Conservation (phyloP, 2,113 vertebrate genomes). For the Gadus macrocephalus region DNA sequence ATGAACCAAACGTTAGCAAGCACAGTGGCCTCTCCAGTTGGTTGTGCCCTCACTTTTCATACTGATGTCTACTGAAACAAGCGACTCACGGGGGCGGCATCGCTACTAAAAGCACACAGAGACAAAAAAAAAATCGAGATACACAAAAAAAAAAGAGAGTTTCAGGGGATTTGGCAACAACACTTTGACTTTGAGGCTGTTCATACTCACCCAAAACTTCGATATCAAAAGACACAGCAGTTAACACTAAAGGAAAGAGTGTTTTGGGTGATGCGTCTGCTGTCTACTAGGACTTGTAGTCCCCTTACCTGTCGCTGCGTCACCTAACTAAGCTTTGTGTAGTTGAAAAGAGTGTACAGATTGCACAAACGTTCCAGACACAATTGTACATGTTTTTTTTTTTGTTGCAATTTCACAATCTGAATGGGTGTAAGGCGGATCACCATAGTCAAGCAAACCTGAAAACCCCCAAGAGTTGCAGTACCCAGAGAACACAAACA, state of each 20-base stretch:
- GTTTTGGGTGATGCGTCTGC: conserved; percentile 42
- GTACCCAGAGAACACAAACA: conserved; percentile 30
- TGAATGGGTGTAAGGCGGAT: conserved; percentile 8
- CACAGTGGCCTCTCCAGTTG: conserved; percentile 98
- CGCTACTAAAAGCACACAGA: conserved; percentile 99
- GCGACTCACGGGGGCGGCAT: conserved; percentile 99
- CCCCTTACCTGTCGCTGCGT: conserved; percentile 62
- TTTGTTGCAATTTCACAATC: conserved; percentile 1
- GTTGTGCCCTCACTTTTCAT: conserved; percentile 99
- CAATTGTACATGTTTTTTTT: neutral
- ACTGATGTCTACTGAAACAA: conserved; percentile 99
- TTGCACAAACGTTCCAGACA: neutral
- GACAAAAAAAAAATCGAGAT: conserved; percentile 99
- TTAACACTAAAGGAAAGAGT: conserved; percentile 38
- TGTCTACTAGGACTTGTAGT: conserved; percentile 32
- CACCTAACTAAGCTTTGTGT: conserved; percentile 33
- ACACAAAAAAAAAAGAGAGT: conserved; percentile 98
- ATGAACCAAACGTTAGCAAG: conserved; percentile 99
- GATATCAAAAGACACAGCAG: conserved; percentile 45
- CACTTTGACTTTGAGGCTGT: conserved; percentile 89
- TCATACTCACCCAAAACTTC: conserved; percentile 85
- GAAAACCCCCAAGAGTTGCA: neutral
- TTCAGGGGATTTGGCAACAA: conserved; percentile 91
- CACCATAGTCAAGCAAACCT: conserved; percentile 23
- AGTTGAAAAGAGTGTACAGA: neutral